These are phyloP conservation scores for Drosophila orosa DNA, from an alignment of 1,140 invertebrate genomes.

Conservation along the genomic window DNA sequence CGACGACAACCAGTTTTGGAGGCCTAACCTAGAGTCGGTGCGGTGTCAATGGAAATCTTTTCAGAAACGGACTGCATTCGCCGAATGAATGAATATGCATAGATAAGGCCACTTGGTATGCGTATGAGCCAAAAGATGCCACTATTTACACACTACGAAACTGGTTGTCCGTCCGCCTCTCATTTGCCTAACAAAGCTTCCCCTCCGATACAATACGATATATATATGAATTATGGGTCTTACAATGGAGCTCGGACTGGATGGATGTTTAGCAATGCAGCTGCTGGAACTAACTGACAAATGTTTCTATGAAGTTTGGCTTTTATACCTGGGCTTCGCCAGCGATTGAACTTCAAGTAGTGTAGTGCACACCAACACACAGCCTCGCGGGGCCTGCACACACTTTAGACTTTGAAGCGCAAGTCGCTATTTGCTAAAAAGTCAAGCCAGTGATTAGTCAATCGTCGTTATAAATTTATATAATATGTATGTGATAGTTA, in stretches of 20 bases:
- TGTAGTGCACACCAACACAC: conserved; percentile 39
- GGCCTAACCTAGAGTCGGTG: conserved; percentile 21
- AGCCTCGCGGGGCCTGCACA: conserved; percentile 28
- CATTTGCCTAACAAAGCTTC: conserved; percentile 28
- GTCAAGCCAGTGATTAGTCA: conserved; percentile 62
- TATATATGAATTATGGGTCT: conserved; percentile 35
- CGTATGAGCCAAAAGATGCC: conserved; percentile 38
- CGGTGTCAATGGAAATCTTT: conserved; percentile 34
- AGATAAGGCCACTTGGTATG: conserved; percentile 33
- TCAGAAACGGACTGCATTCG: conserved; percentile 31
- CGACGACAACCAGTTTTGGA: conserved; percentile 29
- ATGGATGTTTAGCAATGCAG: conserved; percentile 63
- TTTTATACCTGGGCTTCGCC: conserved; percentile 63
- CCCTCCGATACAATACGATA: conserved; percentile 9
- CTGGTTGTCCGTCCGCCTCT: conserved; percentile 28
- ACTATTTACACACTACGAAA: conserved; percentile 44
- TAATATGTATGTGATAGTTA: conserved; percentile 49
- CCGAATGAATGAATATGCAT: conserved; percentile 32
- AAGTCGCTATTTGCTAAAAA: conserved; percentile 55
- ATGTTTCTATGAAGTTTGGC: conserved; percentile 65
- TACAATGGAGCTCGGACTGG: conserved; percentile 46
- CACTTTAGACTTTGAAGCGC: conserved; percentile 59
- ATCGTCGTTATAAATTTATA: conserved; percentile 60
- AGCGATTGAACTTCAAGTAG: conserved; percentile 58
- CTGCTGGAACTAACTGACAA: conserved; percentile 72